Percentiles rank a stretch among this genome's conserved stretches.
These are phyloP conservation scores for Drosophila auraria DNA, from an alignment of 1,140 invertebrate genomes.

Conservation along the genomic window DNA sequence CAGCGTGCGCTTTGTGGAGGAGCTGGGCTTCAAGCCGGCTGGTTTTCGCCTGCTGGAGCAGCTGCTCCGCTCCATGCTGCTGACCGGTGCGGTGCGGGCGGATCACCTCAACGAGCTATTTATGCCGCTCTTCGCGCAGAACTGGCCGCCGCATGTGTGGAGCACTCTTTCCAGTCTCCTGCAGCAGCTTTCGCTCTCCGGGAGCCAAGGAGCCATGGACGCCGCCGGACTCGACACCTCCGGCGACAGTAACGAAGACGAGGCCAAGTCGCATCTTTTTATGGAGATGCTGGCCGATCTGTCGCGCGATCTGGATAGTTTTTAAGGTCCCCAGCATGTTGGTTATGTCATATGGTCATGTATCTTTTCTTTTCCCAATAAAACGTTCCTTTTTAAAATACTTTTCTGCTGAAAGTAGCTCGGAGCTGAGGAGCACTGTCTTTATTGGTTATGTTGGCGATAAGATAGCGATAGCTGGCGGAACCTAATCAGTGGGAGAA, in stretches of 20 bases:
- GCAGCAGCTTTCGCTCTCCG: constrained; percentile 46
- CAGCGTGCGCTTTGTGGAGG: constrained; percentile 57
- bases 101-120: constrained; percentile 67
- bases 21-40: constrained; percentile 25
- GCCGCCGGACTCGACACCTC: neutral
- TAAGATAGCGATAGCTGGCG: constrained; percentile 45
- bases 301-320: constrained; percentile 79
- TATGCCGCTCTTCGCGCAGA: constrained; percentile 68
- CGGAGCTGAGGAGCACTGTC: constrained; percentile 2
- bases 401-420: constrained; percentile 34
- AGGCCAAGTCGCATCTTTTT: constrained; percentile 73
- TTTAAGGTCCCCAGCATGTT: constrained; percentile 41
- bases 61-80: constrained; percentile 56
- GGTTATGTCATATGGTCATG: constrained; percentile 36
- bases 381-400: constrained; percentile 24
- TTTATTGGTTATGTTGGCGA: constrained; percentile 23
- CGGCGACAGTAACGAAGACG: constrained; percentile 49
- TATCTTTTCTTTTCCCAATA: constrained; percentile 26
- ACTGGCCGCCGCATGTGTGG: constrained; percentile 62
- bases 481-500: constrained; percentile 20
- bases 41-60: constrained; percentile 50
- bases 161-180: constrained; percentile 64
- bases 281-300: constrained; percentile 83
- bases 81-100: constrained; percentile 40
- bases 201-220: neutral